phyloP scores from a whole-genome alignment of 2,888 invertebrate genomes.

The Aproaerema taeniolella region DNA sequence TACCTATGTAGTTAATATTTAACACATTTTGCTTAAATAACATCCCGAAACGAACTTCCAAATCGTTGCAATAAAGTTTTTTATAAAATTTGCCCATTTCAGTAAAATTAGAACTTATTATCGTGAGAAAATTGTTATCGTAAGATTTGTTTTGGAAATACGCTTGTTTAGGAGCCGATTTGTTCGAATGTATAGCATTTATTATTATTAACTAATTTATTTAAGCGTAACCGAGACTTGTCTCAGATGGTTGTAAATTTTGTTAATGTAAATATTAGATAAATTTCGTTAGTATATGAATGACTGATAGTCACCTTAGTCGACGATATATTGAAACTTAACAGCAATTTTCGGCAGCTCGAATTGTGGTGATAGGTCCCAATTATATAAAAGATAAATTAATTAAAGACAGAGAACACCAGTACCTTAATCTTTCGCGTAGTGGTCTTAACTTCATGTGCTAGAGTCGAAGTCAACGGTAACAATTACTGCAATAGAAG shows the following conservation, averaged over 20 bases:
- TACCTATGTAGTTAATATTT: constrained; percentile 14
- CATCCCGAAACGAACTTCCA: constrained; percentile 46
- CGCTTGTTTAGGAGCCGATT: constrained; percentile 34
- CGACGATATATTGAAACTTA: constrained; percentile 19
- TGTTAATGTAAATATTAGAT: constrained; percentile 54
- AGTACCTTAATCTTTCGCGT: neutral
- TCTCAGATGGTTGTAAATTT: constrained; percentile 50
- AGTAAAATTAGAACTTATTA: constrained; percentile 29
- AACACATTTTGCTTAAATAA: constrained; percentile 3
- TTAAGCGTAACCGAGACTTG: constrained; percentile 37
- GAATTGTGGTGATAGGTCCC: constrained; percentile 2
- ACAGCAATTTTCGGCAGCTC: constrained; percentile 5
- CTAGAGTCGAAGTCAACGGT: constrained; percentile 1
- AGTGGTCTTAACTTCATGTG: neutral
- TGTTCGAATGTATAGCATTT: constrained; percentile 20
- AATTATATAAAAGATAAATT: neutral
- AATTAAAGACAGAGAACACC: neutral
- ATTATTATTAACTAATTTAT: constrained; percentile 28
- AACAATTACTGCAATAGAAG: constrained; percentile 3
- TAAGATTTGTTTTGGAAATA: constrained; percentile 29
- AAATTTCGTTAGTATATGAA: constrained; percentile 38
- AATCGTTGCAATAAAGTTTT: constrained; percentile 43
- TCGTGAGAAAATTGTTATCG: constrained; percentile 11
- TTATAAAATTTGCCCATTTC: constrained; percentile 39
- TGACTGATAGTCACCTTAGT: constrained; percentile 48